Evolutionary conservation across 2,113 vertebrate species (phyloP).

Genomic region (Lagenorhynchus albirostris): DNA sequence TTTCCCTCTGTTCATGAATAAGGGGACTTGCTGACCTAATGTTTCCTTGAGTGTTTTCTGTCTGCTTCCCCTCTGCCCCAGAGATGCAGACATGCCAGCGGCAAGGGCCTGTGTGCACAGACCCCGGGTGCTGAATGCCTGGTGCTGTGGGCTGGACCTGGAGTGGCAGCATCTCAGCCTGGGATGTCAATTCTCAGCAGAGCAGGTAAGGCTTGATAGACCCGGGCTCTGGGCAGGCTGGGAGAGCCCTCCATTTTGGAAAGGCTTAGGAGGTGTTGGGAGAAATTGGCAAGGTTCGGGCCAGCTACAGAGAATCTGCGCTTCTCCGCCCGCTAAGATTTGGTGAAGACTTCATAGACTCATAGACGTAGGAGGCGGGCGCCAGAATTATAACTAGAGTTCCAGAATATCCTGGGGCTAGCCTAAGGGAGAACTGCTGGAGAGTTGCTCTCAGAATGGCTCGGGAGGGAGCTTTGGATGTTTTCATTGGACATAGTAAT

Average conservation of each 20-base stretch:
- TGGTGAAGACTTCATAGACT: background rate
- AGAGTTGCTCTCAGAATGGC: background rate
- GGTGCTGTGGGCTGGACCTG: slow-evolving; percentile 61
- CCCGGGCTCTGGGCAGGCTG: slow-evolving; percentile 70
- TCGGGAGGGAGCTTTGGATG: background rate
- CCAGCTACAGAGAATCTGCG: background rate
- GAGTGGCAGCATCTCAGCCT: slow-evolving; percentile 52
- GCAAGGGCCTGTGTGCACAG: background rate
- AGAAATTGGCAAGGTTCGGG: slow-evolving; percentile 69
- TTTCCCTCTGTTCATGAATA: background rate
- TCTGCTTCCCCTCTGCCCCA: background rate
- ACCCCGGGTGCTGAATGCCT: slow-evolving; percentile 38
- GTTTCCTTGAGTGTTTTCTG: background rate
- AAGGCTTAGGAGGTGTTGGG: slow-evolving; percentile 61
- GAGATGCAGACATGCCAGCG: rapidly evolving
- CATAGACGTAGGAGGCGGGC: background rate
- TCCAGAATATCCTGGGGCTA: slow-evolving; percentile 71
- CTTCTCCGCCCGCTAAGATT: background rate
- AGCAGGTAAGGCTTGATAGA: slow-evolving; percentile 71
- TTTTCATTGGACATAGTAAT: background rate
- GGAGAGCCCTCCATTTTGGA: slow-evolving; percentile 76
- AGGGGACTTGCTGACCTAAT: background rate
- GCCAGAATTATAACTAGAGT: slow-evolving; percentile 40
- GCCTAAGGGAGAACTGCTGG: slow-evolving; percentile 42
- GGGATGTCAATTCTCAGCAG: slow-evolving; percentile 75